phyloP scores from a whole-genome alignment of 2,113 vertebrate genomes.

The Caracal caracal region DNA sequence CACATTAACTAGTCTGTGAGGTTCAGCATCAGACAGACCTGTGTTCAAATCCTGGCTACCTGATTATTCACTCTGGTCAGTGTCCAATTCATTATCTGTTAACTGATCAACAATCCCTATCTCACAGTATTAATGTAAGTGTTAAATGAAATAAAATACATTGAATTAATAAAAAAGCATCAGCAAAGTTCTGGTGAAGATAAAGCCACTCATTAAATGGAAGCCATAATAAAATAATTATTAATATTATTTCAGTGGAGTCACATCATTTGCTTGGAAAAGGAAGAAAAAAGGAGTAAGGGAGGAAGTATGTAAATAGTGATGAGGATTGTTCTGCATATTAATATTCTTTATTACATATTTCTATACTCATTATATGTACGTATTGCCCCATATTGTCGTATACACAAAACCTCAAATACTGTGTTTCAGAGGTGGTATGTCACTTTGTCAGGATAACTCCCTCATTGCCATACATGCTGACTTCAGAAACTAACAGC shows the following conservation, averaged over 20 bases:
- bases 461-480: neutral
- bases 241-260: neutral
- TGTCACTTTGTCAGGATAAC: neutral
- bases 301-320: neutral
- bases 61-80: neutral
- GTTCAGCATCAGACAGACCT: neutral
- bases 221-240: neutral
- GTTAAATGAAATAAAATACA: neutral
- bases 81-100: neutral
- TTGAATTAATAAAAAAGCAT: neutral
- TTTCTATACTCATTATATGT: neutral
- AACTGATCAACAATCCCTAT: neutral
- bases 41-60: neutral
- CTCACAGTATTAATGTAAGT: neutral
- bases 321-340: neutral
- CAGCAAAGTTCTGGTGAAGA: neutral
- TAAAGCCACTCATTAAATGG: neutral
- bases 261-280: neutral
- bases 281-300: neutral
- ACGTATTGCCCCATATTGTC: neutral
- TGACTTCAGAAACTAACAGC: neutral
- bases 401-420: neutral
- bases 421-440: neutral
- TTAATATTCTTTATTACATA: neutral
- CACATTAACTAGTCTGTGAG: neutral